phyloP scores from a whole-genome alignment of 2,888 invertebrate species.

The Petrolisthes manimaculis region DNA sequence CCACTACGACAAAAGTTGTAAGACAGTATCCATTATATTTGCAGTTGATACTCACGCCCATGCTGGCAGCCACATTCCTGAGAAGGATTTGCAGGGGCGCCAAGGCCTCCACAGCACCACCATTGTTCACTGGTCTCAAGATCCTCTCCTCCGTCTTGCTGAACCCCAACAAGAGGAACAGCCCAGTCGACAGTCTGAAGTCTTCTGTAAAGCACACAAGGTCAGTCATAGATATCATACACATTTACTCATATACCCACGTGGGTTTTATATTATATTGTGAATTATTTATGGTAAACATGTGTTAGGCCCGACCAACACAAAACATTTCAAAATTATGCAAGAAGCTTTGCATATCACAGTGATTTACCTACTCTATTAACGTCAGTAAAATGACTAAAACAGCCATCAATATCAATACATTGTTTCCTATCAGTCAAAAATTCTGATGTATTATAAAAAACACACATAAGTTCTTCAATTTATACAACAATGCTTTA shows the following conservation, averaged over 20 bases:
- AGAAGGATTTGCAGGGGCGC: slow-evolving; percentile 45
- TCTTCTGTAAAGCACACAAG: slow-evolving; percentile 47
- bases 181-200: slow-evolving; percentile 53
- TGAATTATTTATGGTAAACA: not conserved
- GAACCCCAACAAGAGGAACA: slow-evolving; percentile 64
- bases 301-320: too few relatives aligned
- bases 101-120: slow-evolving; percentile 55
- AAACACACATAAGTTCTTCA: too few relatives aligned
- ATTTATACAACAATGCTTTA: too few relatives aligned
- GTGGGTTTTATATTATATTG: not conserved
- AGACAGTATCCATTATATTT: too few relatives aligned
- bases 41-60: slow-evolving; percentile 48
- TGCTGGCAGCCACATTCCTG: slow-evolving; percentile 24
- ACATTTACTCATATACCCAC: not conserved
- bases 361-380: not conserved
- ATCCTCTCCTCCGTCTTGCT: slow-evolving; percentile 56
- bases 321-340: not conserved
- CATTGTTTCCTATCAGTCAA: too few relatives aligned
- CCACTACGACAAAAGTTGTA: too few relatives aligned
- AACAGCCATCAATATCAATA: too few relatives aligned
- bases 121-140: slow-evolving; percentile 48
- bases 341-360: not conserved
- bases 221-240: not conserved
- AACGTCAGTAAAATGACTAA: not conserved
- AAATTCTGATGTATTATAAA: too few relatives aligned